phyloP scores from a whole-genome alignment of 2,888 invertebrate genomes.

The Holacanthella duospinosa region DNA sequence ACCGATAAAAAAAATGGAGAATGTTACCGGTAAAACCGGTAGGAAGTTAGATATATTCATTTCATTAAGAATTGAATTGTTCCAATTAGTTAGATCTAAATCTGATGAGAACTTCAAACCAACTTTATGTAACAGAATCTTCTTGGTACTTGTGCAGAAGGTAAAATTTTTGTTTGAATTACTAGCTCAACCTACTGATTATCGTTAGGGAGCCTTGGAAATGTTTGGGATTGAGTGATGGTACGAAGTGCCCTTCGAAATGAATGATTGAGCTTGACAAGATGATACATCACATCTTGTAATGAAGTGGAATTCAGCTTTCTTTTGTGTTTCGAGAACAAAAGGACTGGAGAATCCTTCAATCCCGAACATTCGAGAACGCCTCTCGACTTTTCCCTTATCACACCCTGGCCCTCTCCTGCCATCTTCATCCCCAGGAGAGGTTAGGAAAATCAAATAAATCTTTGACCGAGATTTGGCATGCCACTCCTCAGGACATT shows the following conservation, averaged over 20 bases:
- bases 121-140: too few relatives aligned
- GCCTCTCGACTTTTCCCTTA: not conserved
- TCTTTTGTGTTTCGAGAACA: not conserved
- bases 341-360: not conserved
- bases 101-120: too few relatives aligned
- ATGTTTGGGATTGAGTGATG: not conserved
- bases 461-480: slow-evolving; percentile 7
- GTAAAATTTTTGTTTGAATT: not conserved
- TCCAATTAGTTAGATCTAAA: too few relatives aligned
- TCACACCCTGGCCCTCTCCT: not conserved
- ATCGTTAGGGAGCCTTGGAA: not conserved
- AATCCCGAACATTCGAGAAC: not conserved
- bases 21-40: too few relatives aligned
- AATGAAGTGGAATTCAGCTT: not conserved
- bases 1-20: too few relatives aligned
- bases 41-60: too few relatives aligned
- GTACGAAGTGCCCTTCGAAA: not conserved
- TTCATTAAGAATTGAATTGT: too few relatives aligned
- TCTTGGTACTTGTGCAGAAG: not conserved
- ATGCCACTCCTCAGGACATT: not conserved
- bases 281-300: not conserved
- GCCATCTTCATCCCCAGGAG: not conserved
- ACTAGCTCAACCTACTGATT: not conserved
- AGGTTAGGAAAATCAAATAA: slow-evolving; percentile 7
- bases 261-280: not conserved